Percentiles rank a stretch among this genome's conserved stretches.
phyloP scores from a whole-genome alignment of 2,113 vertebrate species.

The Salvelinus fontinalis region DNA sequence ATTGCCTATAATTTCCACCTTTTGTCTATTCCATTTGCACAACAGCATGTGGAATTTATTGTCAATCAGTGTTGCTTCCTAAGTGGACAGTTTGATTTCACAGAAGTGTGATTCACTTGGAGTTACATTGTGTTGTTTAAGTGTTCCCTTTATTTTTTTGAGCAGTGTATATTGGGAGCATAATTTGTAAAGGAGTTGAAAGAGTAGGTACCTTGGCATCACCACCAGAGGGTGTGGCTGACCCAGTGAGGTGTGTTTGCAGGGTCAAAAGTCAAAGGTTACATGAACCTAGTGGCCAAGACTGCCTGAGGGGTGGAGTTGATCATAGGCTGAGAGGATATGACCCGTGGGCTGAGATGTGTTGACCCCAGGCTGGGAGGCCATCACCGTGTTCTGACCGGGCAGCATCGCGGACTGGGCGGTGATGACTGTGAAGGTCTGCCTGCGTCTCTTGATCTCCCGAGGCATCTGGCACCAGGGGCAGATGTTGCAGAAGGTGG shows the following conservation, averaged over 20 bases:
- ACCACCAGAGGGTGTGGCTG: not conserved
- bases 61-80: too few species aligned
- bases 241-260: not conserved
- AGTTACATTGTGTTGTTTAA: too few species aligned
- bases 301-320: not conserved
- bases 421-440: not conserved
- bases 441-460: constrained; percentile 43
- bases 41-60: too few species aligned
- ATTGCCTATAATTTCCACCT: too few species aligned
- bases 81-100: too few species aligned
- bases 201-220: not conserved
- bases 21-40: too few species aligned
- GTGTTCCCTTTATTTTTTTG: too few species aligned
- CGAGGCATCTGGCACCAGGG: constrained; percentile 53
- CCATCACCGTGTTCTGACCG: not conserved
- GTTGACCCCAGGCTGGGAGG: not conserved
- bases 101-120: too few species aligned
- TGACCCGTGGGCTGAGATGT: not conserved
- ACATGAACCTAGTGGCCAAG: not conserved
- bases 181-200: too few species aligned
- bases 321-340: constrained; percentile 15
- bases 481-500: constrained; percentile 39
- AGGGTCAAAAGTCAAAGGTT: not conserved
- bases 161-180: too few species aligned
- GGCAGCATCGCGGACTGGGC: not conserved